A percentile compares a stretch with the other conserved stretches of the same genome.
These are phyloP conservation scores for Rhamnusium bicolor DNA, from an alignment of 2,888 invertebrate species.

Conservation along the genomic window DNA sequence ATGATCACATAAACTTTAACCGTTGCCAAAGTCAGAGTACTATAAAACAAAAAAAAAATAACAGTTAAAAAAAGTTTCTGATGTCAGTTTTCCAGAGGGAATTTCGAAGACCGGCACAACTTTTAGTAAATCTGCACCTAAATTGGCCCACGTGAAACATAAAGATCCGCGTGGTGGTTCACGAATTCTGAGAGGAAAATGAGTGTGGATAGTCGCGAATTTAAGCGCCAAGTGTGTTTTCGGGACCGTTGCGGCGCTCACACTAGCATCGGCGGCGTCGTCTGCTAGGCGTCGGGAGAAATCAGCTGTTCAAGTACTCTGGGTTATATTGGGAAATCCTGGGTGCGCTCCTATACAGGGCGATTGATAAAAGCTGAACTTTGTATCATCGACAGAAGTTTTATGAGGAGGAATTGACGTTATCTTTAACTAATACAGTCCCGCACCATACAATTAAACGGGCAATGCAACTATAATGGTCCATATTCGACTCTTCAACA, in stretches of 20 bases:
- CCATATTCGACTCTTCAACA: no score
- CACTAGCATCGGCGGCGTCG: slow-evolving; percentile 56
- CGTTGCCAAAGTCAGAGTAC: slow-evolving; percentile 12
- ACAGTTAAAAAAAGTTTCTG: not conserved
- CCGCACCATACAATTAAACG: no score
- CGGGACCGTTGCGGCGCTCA: slow-evolving; percentile 61
- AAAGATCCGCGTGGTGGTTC: not conserved
- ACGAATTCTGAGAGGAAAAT: slow-evolving; percentile 10
- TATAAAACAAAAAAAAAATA: not conserved
- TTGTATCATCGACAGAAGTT: not conserved
- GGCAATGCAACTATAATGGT: no score
- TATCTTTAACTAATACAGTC: no score
- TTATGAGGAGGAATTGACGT: no score
- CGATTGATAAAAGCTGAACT: not conserved
- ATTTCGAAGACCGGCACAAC: not conserved
- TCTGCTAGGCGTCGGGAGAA: slow-evolving; percentile 60
- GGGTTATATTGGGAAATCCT: slow-evolving; percentile 54
- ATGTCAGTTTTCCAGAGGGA: not conserved
- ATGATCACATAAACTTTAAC: not conserved
- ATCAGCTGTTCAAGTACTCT: slow-evolving; percentile 62
- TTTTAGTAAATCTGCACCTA: not conserved
- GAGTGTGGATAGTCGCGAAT: slow-evolving; percentile 2
- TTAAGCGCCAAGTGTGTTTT: slow-evolving; percentile 15
- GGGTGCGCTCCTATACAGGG: slow-evolving; percentile 45
- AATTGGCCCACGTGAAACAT: slow-evolving; percentile 1